Evolutionary conservation across 2,113 vertebrate genomes (phyloP), one percentile per base, ranked within the genome.

Genomic region (Macquaria ambigua): DNA sequence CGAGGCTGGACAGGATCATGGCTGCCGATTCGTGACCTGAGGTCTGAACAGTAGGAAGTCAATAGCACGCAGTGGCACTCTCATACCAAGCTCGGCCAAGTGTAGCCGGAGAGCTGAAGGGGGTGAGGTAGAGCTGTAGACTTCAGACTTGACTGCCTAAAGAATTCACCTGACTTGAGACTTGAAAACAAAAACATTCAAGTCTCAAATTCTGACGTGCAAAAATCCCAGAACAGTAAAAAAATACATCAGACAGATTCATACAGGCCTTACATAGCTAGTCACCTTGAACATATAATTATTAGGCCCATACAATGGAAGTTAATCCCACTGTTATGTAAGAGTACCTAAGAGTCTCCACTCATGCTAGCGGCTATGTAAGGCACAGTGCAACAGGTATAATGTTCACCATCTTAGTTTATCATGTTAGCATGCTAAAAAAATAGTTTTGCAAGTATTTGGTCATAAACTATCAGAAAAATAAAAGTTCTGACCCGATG

Each of bases 21-120:
- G 84, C 70, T 66, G 74, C 66, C 0, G 67, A 31, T 79, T 76
- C 48, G 61, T 81, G 83, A 83, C 81, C 83, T 8, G 67, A 86
- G 72, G 50, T 53, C 76, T 79, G 39, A 83, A 72, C 80, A 20
- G 80, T 56, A 66, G 87, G 82, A 72, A 74, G 66, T 43, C 67
- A 1, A 79, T 1, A 71, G 59, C 73, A 72, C 39, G 28, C 78
- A 28, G 70, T 48, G 89, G 81, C 59, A 74, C 43, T 43, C 74
- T 76, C 12, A 52, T 8, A 48, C 79, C 53, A 25, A 31, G 59
- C 46, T 46, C 2, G 16, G 82, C 71, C 82, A 25, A 71, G 31
- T 9, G 55, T 0, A 23, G 23, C 12, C 1, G 62, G 31, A 46
- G 64, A 64, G 59, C 66, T 7, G 76, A 25, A 34, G 62, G 16